Evolutionary conservation across 1,140 invertebrate genomes (phyloP).

Genomic region (Pseudachorutes palmiensis): DNA sequence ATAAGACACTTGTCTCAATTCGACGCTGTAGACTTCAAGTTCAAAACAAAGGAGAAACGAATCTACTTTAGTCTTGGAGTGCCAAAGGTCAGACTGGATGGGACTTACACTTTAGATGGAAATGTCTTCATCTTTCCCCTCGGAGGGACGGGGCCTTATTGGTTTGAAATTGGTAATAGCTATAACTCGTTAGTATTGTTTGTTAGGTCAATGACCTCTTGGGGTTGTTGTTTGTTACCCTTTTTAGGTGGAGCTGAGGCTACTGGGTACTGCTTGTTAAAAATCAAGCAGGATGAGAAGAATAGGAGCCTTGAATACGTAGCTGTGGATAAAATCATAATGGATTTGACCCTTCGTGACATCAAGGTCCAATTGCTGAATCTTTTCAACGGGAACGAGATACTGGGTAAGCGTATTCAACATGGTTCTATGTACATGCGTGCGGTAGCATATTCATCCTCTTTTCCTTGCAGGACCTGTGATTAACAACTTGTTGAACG

Average conservation of each 20-base stretch:
- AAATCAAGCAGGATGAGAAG: slow-evolving; percentile 4
- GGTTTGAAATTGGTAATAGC: slow-evolving; percentile 21
- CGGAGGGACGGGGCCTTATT: slow-evolving; percentile 21
- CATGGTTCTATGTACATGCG: too few relatives aligned
- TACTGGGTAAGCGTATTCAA: slow-evolving; percentile 16
- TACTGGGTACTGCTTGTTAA: slow-evolving; percentile 14
- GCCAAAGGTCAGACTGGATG: slow-evolving; percentile 11
- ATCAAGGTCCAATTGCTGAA: slow-evolving; percentile 22
- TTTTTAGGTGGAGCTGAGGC: slow-evolving; percentile 12
- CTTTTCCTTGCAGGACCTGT: slow-evolving; percentile 15
- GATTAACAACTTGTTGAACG: slow-evolving; percentile 20
- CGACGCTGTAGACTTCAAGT: slow-evolving; percentile 6
- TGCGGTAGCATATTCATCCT: too few relatives aligned
- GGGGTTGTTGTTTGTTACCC: background rate
- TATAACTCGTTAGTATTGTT: background rate
- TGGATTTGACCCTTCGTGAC: slow-evolving; percentile 13
- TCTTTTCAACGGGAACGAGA: slow-evolving; percentile 21
- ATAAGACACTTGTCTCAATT: slow-evolving; percentile 18
- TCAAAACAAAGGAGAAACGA: slow-evolving; percentile 14
- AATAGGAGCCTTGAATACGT: background rate
- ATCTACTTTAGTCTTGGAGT: slow-evolving; percentile 12
- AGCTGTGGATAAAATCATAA: slow-evolving; percentile 16
- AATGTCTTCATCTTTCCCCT: slow-evolving; percentile 22
- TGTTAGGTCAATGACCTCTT: background rate
- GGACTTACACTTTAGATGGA: slow-evolving; percentile 19